These are phyloP conservation scores for Aradophagus sp. DNA, from an alignment of 1,140 invertebrate genomes.

Conservation along the genomic window DNA sequence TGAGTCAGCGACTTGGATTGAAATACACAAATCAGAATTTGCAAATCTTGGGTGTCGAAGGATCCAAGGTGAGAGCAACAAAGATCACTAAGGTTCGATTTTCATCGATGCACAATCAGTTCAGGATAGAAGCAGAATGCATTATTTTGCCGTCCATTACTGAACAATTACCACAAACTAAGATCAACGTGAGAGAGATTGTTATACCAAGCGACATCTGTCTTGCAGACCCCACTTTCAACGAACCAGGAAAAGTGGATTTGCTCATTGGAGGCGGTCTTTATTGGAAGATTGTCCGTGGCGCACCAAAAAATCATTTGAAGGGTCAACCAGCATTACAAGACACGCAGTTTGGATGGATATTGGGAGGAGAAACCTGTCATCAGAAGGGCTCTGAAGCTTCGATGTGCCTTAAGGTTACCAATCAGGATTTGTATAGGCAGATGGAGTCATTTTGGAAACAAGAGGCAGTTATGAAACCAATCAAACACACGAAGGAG, in stretches of 20 bases:
- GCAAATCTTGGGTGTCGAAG: background rate
- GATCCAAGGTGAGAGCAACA: background rate
- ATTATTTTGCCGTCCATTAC: constrained; percentile 4
- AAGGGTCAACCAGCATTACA: constrained; percentile 36
- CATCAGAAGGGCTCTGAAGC: constrained; percentile 58
- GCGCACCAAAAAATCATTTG: constrained; percentile 4
- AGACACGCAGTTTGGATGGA: constrained; percentile 45
- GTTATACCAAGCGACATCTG: constrained; percentile 5
- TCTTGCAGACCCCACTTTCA: constrained; percentile 9
- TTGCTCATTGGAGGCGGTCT: constrained; percentile 41
- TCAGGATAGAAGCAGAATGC: constrained; percentile 1
- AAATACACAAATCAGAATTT: background rate
- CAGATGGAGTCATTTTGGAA: constrained; percentile 11
- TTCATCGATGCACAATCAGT: too few species aligned
- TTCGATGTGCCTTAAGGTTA: constrained; percentile 49
- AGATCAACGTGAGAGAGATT: background rate
- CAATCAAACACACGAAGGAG: background rate
- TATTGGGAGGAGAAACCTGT: constrained; percentile 33
- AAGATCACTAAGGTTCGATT: background rate
- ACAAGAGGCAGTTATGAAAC: background rate
- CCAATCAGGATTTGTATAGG: background rate
- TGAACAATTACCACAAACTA: background rate
- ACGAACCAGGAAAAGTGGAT: constrained; percentile 28
- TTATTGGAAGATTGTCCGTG: constrained; percentile 31
- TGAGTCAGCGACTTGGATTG: constrained; percentile 1